phyloP scores from a whole-genome alignment of 2,888 invertebrate genomes.

The Agriopis marginaria region DNA sequence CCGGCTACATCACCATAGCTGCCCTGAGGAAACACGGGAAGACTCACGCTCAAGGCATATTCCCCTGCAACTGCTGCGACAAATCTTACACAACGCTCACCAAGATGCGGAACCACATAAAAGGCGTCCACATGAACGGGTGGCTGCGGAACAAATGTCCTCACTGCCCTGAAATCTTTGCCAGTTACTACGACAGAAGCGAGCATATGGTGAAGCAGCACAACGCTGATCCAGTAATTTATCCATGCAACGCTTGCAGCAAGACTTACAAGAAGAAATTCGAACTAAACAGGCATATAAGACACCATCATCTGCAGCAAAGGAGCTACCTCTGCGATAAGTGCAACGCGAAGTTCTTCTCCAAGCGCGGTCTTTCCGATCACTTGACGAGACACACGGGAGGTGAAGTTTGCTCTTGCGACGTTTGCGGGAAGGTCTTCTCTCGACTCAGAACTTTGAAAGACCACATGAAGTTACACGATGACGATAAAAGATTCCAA shows the following conservation, averaged over 20 bases:
- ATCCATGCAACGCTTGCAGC: slow-evolving; percentile 79
- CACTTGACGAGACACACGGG: slow-evolving; percentile 73
- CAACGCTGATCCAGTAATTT: slow-evolving; percentile 68
- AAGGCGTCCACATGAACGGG: slow-evolving; percentile 79
- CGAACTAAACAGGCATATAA: slow-evolving; percentile 77
- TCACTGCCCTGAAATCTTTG: slow-evolving; percentile 77
- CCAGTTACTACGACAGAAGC: slow-evolving; percentile 78
- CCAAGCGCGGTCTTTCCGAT: slow-evolving; percentile 74
- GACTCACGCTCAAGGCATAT: slow-evolving; percentile 81
- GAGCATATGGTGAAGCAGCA: slow-evolving; percentile 77
- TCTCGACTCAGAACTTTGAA: slow-evolving; percentile 68
- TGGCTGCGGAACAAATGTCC: slow-evolving; percentile 82
- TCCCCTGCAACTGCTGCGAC: slow-evolving; percentile 83
- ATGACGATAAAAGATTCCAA: slow-evolving; percentile 71
- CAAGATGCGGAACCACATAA: slow-evolving; percentile 78
- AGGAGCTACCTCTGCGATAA: slow-evolving; percentile 74
- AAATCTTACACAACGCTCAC: slow-evolving; percentile 83
- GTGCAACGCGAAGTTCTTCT: slow-evolving; percentile 79
- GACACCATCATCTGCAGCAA: slow-evolving; percentile 79
- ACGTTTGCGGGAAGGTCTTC: slow-evolving; percentile 74
- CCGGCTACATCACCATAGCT: slow-evolving; percentile 77
- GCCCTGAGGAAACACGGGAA: slow-evolving; percentile 80
- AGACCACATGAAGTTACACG: slow-evolving; percentile 74
- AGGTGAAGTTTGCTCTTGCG: slow-evolving; percentile 66
- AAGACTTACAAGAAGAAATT: slow-evolving; percentile 80